Conservation (phyloP, 1,140 invertebrate species). For the Anoplophora glabripennis region DNA sequence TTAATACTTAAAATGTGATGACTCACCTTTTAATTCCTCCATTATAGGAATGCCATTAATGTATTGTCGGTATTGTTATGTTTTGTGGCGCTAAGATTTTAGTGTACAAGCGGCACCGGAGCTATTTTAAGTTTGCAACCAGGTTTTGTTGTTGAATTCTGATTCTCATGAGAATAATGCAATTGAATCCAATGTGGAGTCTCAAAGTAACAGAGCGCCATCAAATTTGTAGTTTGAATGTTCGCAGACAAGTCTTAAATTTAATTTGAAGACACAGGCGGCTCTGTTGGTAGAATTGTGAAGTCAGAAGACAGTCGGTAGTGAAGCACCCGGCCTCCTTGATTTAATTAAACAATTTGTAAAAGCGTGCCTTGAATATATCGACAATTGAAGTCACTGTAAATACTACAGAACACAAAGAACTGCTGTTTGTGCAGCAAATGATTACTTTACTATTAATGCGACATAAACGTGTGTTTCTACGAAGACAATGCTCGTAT, state of each 20-base stretch:
- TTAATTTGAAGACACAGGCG: constrained; percentile 39
- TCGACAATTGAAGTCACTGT: constrained; percentile 33
- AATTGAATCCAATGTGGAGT: constrained; percentile 27
- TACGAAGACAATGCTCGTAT: no score
- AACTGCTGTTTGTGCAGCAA: no score
- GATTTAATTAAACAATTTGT: constrained; percentile 48
- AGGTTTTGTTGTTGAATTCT: constrained; percentile 14
- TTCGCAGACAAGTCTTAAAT: constrained; percentile 42
- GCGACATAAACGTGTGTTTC: no score
- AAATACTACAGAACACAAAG: no score
- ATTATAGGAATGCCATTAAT: no score
- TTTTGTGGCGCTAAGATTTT: neutral
- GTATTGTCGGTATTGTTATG: no score
- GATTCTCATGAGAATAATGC: constrained; percentile 26
- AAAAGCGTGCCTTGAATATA: constrained; percentile 44
- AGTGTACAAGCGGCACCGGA: no score
- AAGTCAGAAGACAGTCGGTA: constrained; percentile 35
- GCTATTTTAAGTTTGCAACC: no score
- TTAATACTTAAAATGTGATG: no score
- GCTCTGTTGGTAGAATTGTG: constrained; percentile 14
- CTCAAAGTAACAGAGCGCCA: constrained; percentile 27
- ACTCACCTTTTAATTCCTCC: no score
- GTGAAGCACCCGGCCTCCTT: constrained; percentile 28
- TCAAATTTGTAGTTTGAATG: constrained; percentile 25
- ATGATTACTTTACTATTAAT: no score